Evolutionary conservation across 2,113 vertebrate genomes (phyloP).

Genomic region (Marcusenius ussheri): DNA sequence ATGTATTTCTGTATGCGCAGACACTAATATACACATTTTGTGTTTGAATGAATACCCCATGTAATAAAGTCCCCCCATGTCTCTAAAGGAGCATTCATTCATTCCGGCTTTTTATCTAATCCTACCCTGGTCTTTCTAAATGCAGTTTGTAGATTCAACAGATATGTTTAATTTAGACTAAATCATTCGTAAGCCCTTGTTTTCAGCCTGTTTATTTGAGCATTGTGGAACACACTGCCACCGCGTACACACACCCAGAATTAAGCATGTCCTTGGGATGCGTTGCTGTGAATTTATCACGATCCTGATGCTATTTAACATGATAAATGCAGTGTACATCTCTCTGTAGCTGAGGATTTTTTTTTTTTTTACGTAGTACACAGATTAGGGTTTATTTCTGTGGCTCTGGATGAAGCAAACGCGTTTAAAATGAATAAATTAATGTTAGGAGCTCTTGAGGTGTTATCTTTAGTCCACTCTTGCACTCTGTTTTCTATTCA

Average conservation of each 20-base stretch:
- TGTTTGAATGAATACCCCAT: not conserved
- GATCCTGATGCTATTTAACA: not conserved
- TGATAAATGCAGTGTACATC: not conserved
- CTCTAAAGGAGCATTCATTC: not conserved
- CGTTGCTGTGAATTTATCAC: not conserved
- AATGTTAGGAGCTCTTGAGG: conserved; percentile 41
- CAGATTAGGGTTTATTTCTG: not conserved
- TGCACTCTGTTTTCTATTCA: conserved; percentile 60
- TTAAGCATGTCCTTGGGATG: conserved; percentile 15
- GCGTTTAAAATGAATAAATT: conserved; percentile 45
- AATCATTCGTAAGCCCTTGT: not conserved
- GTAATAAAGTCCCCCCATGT: not conserved
- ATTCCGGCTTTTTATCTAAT: not conserved
- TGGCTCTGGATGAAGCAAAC: conserved; percentile 22
- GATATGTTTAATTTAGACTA: not conserved
- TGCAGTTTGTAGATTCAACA: conserved; percentile 5
- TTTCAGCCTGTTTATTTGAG: not conserved
- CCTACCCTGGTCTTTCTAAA: not conserved
- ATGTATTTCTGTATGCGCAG: not conserved
- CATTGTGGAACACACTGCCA: not conserved
- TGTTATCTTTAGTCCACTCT: conserved; percentile 38
- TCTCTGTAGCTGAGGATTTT: not conserved
- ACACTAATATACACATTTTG: not conserved
- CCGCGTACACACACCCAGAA: not conserved
- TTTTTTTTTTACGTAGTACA: not conserved